A percentile compares a stretch with the other conserved stretches of the same genome.
These are phyloP conservation scores for Catamblyrhynchus diadema DNA, from an alignment of 2,797 vertebrate genomes.

Conservation along the genomic window DNA sequence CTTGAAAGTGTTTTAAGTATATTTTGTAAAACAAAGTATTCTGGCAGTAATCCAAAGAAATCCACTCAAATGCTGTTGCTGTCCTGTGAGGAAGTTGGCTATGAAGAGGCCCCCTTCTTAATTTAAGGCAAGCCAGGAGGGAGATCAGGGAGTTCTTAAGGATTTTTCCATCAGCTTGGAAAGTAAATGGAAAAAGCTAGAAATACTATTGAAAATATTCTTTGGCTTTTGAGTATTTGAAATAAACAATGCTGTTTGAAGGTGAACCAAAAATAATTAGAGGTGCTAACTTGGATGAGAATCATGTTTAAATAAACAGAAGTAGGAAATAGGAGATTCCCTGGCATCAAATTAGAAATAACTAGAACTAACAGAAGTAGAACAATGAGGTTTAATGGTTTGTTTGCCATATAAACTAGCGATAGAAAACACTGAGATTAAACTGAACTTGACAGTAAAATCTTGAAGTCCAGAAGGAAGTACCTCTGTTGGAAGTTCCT, in stretches of 20 bases:
- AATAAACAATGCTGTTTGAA: neutral
- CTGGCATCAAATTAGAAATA: neutral
- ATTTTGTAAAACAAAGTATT: conserved; percentile 30
- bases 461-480: neutral
- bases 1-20: neutral
- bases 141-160: neutral
- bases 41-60: neutral
- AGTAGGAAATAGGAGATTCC: neutral
- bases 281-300: neutral
- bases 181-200: neutral
- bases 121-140: conserved; percentile 15
- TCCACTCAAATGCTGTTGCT: neutral
- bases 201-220: neutral
- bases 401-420: neutral
- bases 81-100: conserved; percentile 6
- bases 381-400: neutral
- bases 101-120: neutral
- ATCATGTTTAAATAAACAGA: neutral
- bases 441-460: neutral
- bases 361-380: neutral
- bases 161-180: neutral
- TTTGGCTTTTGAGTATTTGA: neutral
- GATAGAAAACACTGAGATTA: neutral
- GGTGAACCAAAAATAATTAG: neutral
- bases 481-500: neutral